Conservation (phyloP, 2,797 vertebrate species). For the Serranus cabrilla region DNA sequence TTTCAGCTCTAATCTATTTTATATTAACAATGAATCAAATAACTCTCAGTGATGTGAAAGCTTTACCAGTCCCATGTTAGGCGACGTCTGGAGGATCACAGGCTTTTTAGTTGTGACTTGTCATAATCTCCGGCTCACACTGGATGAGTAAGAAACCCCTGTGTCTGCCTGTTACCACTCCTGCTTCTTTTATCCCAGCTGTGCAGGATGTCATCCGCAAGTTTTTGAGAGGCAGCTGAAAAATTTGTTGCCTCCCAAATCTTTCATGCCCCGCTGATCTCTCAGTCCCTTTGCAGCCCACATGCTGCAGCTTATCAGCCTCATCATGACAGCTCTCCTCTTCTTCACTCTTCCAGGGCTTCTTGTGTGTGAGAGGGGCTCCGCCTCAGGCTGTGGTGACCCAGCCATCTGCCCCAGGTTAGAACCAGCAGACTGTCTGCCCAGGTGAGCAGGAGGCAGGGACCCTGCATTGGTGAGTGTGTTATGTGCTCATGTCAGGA, state of each 20-base stretch:
- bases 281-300: conserved; percentile 28
- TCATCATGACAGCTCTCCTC: conserved; percentile 37
- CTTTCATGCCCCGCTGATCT: conserved; percentile 31
- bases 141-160: conserved; percentile 16
- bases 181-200: conserved; percentile 30
- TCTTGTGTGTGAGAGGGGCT: background rate
- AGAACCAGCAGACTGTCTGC: background rate
- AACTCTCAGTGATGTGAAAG: background rate
- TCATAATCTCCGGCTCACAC: conserved; percentile 21
- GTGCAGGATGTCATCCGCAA: conserved; percentile 25
- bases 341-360: conserved; percentile 12
- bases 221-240: conserved; percentile 21
- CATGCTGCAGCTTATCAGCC: conserved; percentile 42
- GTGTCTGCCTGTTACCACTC: conserved; percentile 9
- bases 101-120: conserved; percentile 19
- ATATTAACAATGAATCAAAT: background rate
- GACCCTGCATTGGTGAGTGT: background rate
- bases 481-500: background rate
- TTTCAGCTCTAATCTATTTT: background rate
- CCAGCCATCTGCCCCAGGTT: background rate
- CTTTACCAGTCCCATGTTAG: background rate
- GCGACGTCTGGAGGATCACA: conserved; percentile 19
- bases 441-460: background rate
- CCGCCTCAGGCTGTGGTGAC: conserved; percentile 10
- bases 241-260: conserved; percentile 31